Evolutionary conservation across 2,888 invertebrate genomes (phyloP).

Genomic region (Macaria liturata): DNA sequence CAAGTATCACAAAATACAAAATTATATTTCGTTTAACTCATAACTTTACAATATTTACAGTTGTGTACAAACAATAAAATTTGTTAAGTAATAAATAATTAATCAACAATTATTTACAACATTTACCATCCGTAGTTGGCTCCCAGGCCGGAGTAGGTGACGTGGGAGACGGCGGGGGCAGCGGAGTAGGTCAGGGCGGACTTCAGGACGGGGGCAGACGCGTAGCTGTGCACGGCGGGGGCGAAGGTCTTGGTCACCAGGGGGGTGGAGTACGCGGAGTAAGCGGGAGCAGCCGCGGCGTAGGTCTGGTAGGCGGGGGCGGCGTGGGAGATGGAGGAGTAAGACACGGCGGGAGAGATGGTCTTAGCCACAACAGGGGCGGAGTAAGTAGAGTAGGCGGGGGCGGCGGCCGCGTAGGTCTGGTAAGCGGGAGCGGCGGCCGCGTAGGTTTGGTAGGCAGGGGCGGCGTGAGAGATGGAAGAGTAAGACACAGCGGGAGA

Average conservation of each 20-base stretch:
- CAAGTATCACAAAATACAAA: slow-evolving; percentile 26
- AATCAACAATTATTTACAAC: slow-evolving; percentile 31
- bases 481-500: slow-evolving; percentile 58
- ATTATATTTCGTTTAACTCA: slow-evolving; percentile 35
- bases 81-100: slow-evolving; percentile 31
- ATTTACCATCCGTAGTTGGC: slow-evolving; percentile 70
- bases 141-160: slow-evolving; percentile 85
- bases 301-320: slow-evolving; percentile 50
- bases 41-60: slow-evolving; percentile 33
- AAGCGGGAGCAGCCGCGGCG: slow-evolving; percentile 52
- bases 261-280: slow-evolving; percentile 59
- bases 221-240: slow-evolving; percentile 45
- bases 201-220: slow-evolving; percentile 55
- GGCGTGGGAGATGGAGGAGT: slow-evolving; percentile 60
- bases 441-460: slow-evolving; percentile 44
- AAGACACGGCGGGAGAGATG: slow-evolving; percentile 57
- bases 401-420: slow-evolving; percentile 33
- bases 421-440: slow-evolving; percentile 46
- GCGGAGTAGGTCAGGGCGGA: slow-evolving; percentile 75
- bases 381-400: slow-evolving; percentile 55
- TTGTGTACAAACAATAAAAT: slow-evolving; percentile 20
- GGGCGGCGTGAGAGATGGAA: slow-evolving; percentile 57
- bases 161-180: slow-evolving; percentile 85
- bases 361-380: slow-evolving; percentile 58
- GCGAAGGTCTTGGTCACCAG: slow-evolving; percentile 58